Percentiles rank a stretch among this genome's conserved stretches.
These are phyloP conservation scores for Menura novaehollandiae DNA, from an alignment of 2,113 vertebrate genomes.

Conservation along the genomic window DNA sequence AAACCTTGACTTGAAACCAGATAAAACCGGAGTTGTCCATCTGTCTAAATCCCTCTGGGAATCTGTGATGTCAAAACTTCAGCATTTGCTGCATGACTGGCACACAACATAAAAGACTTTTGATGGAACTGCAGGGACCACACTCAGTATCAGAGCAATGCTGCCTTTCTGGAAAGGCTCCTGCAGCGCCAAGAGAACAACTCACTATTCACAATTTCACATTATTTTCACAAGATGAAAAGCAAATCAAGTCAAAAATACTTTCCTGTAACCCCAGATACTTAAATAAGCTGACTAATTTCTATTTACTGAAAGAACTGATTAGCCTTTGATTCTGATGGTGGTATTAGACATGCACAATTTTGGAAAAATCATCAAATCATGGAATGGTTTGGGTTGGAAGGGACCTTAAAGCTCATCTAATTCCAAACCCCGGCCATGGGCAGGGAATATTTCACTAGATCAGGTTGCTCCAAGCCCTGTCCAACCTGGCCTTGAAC, in stretches of 20 bases:
- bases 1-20: not conserved
- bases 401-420: not conserved
- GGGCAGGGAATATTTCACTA: not conserved
- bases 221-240: not conserved
- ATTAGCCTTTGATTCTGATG: not conserved
- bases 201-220: not conserved
- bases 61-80: not conserved
- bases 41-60: not conserved
- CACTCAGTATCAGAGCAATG: not conserved
- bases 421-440: not conserved
- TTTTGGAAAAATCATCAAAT: not conserved
- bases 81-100: not conserved
- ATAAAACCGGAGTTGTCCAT: not conserved
- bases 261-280: not conserved
- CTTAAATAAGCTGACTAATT: not conserved
- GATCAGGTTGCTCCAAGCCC: not conserved
- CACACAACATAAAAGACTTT: accelerated
- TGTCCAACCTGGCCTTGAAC: not conserved
- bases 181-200: not conserved
- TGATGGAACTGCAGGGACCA: not conserved
- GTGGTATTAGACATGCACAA: not conserved
- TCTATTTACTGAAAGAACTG: not conserved
- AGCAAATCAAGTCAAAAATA: not conserved
- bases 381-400: not conserved
- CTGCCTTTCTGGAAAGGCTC: not conserved